Conservation (phyloP, 2,888 invertebrate genomes). For the Morpho deidamia region DNA sequence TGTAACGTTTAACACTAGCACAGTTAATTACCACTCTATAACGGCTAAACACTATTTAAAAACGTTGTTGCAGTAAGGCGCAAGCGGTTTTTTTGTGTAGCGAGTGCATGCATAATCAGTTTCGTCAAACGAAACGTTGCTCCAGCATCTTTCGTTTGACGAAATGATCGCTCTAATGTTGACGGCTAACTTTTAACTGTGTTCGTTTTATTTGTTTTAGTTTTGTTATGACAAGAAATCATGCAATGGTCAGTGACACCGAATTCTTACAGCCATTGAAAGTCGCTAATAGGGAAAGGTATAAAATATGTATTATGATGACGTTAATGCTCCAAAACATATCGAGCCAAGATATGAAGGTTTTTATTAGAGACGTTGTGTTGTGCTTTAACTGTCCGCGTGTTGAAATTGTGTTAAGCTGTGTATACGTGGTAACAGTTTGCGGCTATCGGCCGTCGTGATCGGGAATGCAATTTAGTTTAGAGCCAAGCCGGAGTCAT, state of each 20-base stretch:
- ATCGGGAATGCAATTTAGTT: constrained; percentile 77
- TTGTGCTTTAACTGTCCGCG: constrained; percentile 71
- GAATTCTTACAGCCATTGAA: constrained; percentile 57
- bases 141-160: constrained; percentile 36
- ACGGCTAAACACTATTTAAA: constrained; percentile 15
- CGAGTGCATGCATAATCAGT: constrained; percentile 59
- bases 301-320: constrained; percentile 76
- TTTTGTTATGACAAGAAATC: constrained; percentile 54
- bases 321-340: constrained; percentile 63
- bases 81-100: constrained; percentile 33
- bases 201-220: constrained; percentile 40
- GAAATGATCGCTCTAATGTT: constrained; percentile 41
- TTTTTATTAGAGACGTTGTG: constrained; percentile 51
- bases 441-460: constrained; percentile 60
- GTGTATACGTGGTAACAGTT: constrained; percentile 56
- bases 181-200: constrained; percentile 38
- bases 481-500: constrained; percentile 64
- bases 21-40: constrained; percentile 16
- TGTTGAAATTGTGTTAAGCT: constrained; percentile 73
- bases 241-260: constrained; percentile 72
- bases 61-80: constrained; percentile 22
- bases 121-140: constrained; percentile 40
- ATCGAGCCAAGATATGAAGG: constrained; percentile 57
- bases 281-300: constrained; percentile 76
- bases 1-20: constrained; percentile 20